Evolutionary conservation across 2,888 invertebrate genomes (phyloP), one percentile per base, ranked within the genome.

Genomic region (Heteropelma amictum): DNA sequence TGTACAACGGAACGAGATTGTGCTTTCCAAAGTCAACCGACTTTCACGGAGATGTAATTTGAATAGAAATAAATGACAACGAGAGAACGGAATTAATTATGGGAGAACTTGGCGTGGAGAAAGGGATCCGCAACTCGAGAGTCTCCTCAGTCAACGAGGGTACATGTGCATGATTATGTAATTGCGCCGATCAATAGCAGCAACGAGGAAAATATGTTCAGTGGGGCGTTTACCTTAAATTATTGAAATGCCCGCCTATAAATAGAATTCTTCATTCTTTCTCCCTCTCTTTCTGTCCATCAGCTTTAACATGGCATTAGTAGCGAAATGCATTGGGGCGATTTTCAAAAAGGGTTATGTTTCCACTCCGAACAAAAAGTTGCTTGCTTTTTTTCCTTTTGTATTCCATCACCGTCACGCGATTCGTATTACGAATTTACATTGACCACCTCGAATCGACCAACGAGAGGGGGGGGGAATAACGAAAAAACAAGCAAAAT

Each of bases 141-240:
- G 51, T 51, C 38, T 47, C 3, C 12, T 17, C 21, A 35, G 54
- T 58, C 64, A 58, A 58, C 38, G 58, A 65, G 58, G 58, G 49
- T 35, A 23, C 12, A 28, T 19, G 8, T 28, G 30, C 35, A 38
- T n/a, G n/a, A 56, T 40, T 51, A 26, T 38, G 42, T 51, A 42
- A 72, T 65, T 30, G 51, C 8, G 17, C 40, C 42, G 64, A 72
- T 72, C 64, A 12, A 72, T 72, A 72, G n/a, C n/a, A 58, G 4
- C 40, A 38, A 54, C 56, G 40, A 54, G 56, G 35, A 23, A n/a
- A 67, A 67, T 56, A 38, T 56, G 35, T 35, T n/a, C n/a, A 2
- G 56, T 8, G 42, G 45, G 19, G n/a, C 26, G 38, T 35, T 49
- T 3, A 30, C 26, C 42, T 38, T 58, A 58, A 68, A 68, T 68